Percentiles rank a stretch among this genome's conserved stretches.
phyloP scores from a whole-genome alignment of 2,113 vertebrate genomes.

The Columbina picui region DNA sequence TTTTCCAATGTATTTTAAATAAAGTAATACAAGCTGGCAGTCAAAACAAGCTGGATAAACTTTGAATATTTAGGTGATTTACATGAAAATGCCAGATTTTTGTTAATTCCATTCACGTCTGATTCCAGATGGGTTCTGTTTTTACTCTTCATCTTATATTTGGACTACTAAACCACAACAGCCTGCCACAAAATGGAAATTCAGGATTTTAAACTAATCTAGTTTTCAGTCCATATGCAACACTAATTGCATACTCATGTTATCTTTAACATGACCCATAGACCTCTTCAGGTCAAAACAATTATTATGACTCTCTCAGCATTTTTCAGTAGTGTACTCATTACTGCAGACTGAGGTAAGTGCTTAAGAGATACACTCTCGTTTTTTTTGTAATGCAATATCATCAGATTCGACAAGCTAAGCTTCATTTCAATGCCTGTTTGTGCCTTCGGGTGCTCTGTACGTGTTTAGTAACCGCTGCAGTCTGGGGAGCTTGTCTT shows the following conservation, averaged over 20 bases:
- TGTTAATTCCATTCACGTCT: neutral
- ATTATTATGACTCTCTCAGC: neutral
- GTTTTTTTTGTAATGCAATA: neutral
- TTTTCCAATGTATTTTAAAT: neutral
- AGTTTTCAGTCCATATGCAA: neutral
- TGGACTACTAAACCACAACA: neutral
- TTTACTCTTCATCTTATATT: neutral
- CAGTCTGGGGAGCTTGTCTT: neutral
- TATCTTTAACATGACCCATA: neutral
- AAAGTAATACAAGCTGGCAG: neutral
- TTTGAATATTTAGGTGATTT: neutral
- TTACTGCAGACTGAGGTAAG: neutral
- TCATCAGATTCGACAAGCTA: neutral
- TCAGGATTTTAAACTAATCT: neutral
- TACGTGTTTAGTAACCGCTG: neutral
- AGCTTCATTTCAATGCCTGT: neutral
- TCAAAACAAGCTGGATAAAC: neutral
- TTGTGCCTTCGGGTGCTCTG: neutral
- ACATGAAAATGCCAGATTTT: neutral
- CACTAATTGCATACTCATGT: accelerated
- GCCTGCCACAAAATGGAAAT: neutral
- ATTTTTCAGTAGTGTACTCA: neutral
- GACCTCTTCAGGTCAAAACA: neutral
- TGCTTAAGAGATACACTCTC: neutral
- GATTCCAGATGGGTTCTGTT: neutral